Percentiles rank a stretch among this genome's conserved stretches.
phyloP scores from a whole-genome alignment of 2,797 vertebrate genomes.

The Jordanella pulchra region DNA sequence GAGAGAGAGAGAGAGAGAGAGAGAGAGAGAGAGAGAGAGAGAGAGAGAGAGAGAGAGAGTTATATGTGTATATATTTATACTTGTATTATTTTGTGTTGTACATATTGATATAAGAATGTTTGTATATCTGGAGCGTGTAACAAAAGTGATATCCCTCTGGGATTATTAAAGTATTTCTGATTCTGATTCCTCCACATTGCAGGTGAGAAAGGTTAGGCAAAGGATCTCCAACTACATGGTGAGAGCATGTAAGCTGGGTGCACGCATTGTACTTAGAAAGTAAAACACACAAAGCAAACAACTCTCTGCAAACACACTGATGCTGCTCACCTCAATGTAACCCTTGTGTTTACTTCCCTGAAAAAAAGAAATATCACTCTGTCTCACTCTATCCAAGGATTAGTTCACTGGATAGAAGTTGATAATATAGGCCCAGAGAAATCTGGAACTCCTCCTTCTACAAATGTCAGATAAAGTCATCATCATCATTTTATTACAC shows the following conservation, averaged over 20 bases:
- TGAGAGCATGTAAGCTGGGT: constrained; percentile 30
- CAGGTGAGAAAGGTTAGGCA: constrained; percentile 55
- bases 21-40: constrained; percentile 45
- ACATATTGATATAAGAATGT: too few relatives aligned
- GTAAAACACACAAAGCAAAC: constrained; percentile 40
- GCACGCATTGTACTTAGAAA: background rate
- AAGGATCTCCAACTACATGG: constrained; percentile 46
- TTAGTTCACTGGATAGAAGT: constrained; percentile 71
- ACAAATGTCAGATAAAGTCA: constrained; percentile 85
- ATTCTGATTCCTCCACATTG: constrained; percentile 54
- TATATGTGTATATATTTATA: too few relatives aligned
- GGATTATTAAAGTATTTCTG: too few relatives aligned
- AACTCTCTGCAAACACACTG: constrained; percentile 53
- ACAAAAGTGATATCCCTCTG: too few relatives aligned
- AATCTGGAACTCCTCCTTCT: constrained; percentile 73
- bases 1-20: constrained; percentile 44
- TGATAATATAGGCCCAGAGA: constrained; percentile 74
- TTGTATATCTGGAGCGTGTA: too few relatives aligned
- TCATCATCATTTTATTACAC: constrained; percentile 81
- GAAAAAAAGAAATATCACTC: constrained; percentile 59
- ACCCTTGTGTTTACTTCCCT: constrained; percentile 66
- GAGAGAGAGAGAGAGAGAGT: constrained; percentile 63
- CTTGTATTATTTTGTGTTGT: too few relatives aligned
- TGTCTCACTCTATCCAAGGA: constrained; percentile 60
- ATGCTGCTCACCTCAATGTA: constrained; percentile 63